phyloP scores from a whole-genome alignment of 35 echinoderm and acorn worm genomes.

The Heliocidaris tuberculata region DNA sequence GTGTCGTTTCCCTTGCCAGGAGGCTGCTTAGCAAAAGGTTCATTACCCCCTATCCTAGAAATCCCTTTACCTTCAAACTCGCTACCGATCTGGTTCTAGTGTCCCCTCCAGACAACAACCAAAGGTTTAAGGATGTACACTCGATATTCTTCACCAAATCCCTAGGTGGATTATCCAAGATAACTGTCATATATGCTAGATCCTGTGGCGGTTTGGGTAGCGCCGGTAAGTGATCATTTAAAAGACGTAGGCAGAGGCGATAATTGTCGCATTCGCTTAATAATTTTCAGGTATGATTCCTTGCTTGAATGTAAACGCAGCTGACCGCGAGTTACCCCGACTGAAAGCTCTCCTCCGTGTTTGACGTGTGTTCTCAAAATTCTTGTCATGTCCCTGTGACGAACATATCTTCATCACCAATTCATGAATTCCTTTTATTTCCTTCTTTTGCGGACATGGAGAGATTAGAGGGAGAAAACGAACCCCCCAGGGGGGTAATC shows the following conservation, averaged over 20 bases:
- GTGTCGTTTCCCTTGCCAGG: not conserved
- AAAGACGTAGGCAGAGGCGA: not conserved
- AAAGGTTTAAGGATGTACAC: not conserved
- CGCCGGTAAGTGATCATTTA: not conserved
- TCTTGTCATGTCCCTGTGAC: not conserved
- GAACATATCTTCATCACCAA: not conserved
- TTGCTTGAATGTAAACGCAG: not conserved
- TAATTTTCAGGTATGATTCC: not conserved
- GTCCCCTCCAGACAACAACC: not conserved
- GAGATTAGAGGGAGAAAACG: not conserved
- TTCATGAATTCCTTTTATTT: conserved; percentile 13
- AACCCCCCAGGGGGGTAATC: not conserved
- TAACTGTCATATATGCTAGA: not conserved
- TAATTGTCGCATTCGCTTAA: not conserved
- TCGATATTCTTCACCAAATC: not conserved
- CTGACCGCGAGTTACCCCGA: not conserved
- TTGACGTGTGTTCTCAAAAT: not conserved
- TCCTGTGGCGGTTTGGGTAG: not conserved
- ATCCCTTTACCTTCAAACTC: not conserved
- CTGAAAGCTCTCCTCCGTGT: not conserved
- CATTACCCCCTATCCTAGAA: not conserved
- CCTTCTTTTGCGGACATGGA: not conserved
- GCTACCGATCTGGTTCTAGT: not conserved
- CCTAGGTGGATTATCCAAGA: not conserved
- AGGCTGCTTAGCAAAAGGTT: not conserved